Percentiles rank a stretch among this genome's conserved stretches.
Evolutionary conservation across 2,888 invertebrate species (phyloP).

Genomic region (Hetaerina titia): DNA sequence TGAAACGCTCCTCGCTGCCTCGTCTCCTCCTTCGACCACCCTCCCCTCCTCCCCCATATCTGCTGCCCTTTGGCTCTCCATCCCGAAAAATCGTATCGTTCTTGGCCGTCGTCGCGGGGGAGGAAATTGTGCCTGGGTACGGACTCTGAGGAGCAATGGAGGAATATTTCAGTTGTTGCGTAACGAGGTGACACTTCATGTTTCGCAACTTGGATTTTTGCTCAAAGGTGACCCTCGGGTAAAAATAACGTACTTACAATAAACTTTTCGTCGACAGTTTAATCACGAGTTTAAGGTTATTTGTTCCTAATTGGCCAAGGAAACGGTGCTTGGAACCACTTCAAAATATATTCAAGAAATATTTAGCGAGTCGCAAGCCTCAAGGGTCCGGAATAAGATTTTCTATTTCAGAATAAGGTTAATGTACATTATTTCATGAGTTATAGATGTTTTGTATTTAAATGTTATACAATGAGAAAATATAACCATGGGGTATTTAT

Average conservation of each 20-base stretch:
- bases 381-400: neutral
- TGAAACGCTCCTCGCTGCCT: no score
- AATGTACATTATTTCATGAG: no score
- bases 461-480: no score
- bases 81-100: neutral
- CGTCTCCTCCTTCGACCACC: neutral
- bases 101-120: neutral
- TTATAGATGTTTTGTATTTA: no score
- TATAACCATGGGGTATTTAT: no score
- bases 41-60: no score
- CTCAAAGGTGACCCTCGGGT: neutral
- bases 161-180: neutral
- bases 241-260: neutral
- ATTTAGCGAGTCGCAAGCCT: neutral
- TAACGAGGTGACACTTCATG: neutral
- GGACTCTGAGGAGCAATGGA: neutral
- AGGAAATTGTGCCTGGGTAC: neutral
- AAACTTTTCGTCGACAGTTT: neutral
- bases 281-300: neutral
- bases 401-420: no score
- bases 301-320: neutral
- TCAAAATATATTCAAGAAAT: neutral
- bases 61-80: neutral
- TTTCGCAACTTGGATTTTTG: neutral
- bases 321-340: neutral